A percentile compares a stretch with the other conserved stretches of the same genome.
Evolutionary conservation across 2,888 invertebrate species (phyloP).

Genomic region (Apamea crenata): DNA sequence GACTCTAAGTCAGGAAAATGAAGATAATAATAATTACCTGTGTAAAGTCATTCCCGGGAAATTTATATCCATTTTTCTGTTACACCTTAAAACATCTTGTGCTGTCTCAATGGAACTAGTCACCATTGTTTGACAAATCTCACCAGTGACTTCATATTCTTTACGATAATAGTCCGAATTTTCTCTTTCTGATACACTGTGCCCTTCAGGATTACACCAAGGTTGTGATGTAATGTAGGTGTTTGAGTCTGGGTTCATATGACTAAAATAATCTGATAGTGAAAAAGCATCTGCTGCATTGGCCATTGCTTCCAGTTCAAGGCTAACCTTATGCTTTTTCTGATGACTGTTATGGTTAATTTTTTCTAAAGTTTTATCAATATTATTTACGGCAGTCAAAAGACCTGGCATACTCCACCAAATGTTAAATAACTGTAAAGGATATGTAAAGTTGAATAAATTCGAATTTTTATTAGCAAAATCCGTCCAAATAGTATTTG

Average conservation of each 20-base stretch:
- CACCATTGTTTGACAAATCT: constrained; percentile 76
- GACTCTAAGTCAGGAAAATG: background rate
- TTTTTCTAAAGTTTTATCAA: constrained; percentile 21
- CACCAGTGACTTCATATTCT: constrained; percentile 73
- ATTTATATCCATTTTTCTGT: constrained; percentile 68
- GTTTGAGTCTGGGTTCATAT: constrained; percentile 60
- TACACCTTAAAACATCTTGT: constrained; percentile 69
- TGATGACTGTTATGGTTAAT: constrained; percentile 61
- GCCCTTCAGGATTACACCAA: constrained; percentile 77
- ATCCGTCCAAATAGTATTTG: constrained; percentile 67
- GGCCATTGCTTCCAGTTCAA: constrained; percentile 73
- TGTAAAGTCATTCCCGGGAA: constrained; percentile 78
- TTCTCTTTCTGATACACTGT: constrained; percentile 83
- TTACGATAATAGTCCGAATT: constrained; percentile 75
- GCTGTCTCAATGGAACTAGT: constrained; percentile 70
- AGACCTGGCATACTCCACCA: constrained; percentile 84
- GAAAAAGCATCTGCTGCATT: constrained; percentile 83
- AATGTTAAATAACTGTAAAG: constrained; percentile 75
- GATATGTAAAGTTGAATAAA: constrained; percentile 58
- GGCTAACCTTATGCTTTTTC: constrained; percentile 56
- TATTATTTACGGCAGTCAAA: constrained; percentile 62
- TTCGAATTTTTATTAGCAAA: constrained; percentile 67
- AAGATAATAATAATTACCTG: constrained; percentile 73
- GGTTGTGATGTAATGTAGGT: constrained; percentile 75
- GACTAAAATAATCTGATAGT: constrained; percentile 79